Evolutionary conservation across 2,113 vertebrate species (phyloP).

Genomic region (Oreochromis niloticus): DNA sequence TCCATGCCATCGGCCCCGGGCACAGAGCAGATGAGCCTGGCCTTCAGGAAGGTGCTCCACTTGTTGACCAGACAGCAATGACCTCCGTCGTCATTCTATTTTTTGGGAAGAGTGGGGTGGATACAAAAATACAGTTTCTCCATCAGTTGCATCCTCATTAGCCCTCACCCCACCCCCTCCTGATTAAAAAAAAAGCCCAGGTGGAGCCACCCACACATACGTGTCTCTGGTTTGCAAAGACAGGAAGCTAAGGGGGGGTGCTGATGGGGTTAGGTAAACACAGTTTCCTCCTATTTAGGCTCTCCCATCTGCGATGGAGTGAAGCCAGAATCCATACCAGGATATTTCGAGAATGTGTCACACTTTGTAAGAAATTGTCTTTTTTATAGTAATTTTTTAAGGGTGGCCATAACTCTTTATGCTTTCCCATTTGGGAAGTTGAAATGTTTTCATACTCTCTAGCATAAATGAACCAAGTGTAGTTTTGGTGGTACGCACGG

Average conservation of each 20-base stretch:
- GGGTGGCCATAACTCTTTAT: not conserved
- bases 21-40: constrained; percentile 94
- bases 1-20: constrained; percentile 91
- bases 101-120: not conserved
- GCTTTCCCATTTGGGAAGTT: not conserved
- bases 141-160: constrained; percentile 12
- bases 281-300: constrained; percentile 39
- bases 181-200: constrained; percentile 43
- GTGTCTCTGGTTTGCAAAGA: constrained; percentile 21
- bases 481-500: not conserved
- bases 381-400: not conserved
- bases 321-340: constrained; percentile 13
- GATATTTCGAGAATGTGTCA: not conserved
- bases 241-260: not conserved
- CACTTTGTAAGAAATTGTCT: not conserved
- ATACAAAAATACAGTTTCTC: constrained; percentile 27
- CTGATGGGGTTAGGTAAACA: constrained; percentile 30
- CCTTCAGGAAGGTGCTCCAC: constrained; percentile 99
- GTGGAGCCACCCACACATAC: constrained; percentile 41
- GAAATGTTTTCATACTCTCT: constrained; percentile 9
- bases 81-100: constrained; percentile 92
- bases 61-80: constrained; percentile 99
- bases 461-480: constrained; percentile 7
- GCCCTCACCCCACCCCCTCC: not conserved
- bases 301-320: constrained; percentile 50